phyloP scores from a whole-genome alignment of 1,140 invertebrate genomes.

The Steinernema khuongi region DNA sequence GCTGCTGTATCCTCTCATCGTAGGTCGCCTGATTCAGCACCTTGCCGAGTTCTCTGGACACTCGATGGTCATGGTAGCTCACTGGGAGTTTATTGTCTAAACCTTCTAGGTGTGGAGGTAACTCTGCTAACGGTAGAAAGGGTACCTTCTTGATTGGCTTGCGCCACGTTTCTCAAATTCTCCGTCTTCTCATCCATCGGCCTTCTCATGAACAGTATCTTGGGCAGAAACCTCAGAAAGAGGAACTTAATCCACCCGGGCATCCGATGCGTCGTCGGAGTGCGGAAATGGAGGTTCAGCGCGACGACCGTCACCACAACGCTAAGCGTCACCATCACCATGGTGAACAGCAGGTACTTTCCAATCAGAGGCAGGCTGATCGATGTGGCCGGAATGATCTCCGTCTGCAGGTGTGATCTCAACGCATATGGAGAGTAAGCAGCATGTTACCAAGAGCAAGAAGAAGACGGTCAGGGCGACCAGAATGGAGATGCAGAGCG shows the following conservation, averaged over 20 bases:
- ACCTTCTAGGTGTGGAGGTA: conserved; percentile 23
- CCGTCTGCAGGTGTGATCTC: conserved; percentile 86
- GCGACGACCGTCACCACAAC: conserved; percentile 97
- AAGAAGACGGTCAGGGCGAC: conserved; percentile 99
- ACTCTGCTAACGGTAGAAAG: not conserved
- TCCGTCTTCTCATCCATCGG: conserved; percentile 50
- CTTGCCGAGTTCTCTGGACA: conserved; percentile 40
- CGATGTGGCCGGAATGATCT: conserved; percentile 97
- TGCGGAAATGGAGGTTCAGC: conserved; percentile 92
- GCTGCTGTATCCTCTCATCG: conserved; percentile 47
- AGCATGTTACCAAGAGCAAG: conserved; percentile 71
- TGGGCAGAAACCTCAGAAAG: conserved; percentile 82
- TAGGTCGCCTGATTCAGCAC: conserved; percentile 29
- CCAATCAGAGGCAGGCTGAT: conserved; percentile 86
- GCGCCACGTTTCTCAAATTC: conserved; percentile 23
- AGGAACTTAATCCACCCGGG: conserved; percentile 78
- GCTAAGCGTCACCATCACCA: conserved; percentile 95
- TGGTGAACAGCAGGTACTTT: conserved; percentile 97
- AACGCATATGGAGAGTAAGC: conserved; percentile 63
- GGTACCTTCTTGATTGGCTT: conserved; percentile 6
- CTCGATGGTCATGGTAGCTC: conserved; percentile 48
- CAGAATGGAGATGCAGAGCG: conserved; percentile 94
- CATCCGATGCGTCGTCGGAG: conserved; percentile 89
- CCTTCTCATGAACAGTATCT: conserved; percentile 62
- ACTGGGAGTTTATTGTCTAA: conserved; percentile 41